Conservation (phyloP, 1,140 invertebrate species). For the Triops cancriformis region DNA sequence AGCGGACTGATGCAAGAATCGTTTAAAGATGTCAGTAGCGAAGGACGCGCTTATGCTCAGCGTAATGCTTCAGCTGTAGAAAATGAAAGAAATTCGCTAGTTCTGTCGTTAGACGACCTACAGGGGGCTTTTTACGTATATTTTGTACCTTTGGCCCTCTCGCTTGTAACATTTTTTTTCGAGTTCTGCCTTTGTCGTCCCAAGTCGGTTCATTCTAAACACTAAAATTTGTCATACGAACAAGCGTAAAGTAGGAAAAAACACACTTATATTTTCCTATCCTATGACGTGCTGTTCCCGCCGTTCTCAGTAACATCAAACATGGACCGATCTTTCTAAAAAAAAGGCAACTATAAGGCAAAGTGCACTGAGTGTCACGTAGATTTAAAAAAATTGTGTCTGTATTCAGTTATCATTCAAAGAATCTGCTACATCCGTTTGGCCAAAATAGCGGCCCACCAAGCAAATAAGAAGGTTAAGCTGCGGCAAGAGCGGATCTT, state of each 20-base stretch:
- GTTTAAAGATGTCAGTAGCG: background rate
- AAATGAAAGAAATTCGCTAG: background rate
- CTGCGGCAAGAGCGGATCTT: slow-evolving; percentile 41
- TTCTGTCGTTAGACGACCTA: background rate
- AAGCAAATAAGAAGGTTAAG: slow-evolving; percentile 53
- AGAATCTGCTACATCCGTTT: slow-evolving; percentile 50
- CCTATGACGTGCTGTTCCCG: too few species aligned
- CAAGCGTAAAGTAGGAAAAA: too few species aligned
- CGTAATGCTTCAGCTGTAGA: background rate
- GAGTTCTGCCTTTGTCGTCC: background rate
- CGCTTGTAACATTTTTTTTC: background rate
- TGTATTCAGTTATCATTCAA: background rate
- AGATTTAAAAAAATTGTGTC: background rate
- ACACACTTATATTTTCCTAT: too few species aligned
- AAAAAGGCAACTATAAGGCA: too few species aligned
- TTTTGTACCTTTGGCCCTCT: background rate
- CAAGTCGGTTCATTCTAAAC: too few species aligned
- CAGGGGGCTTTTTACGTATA: background rate
- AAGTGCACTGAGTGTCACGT: background rate
- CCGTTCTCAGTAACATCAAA: too few species aligned
- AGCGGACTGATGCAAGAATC: background rate
- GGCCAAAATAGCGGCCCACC: slow-evolving; percentile 52
- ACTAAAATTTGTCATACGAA: too few species aligned
- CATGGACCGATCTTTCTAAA: too few species aligned
- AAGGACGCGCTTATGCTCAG: background rate